phyloP scores from a whole-genome alignment of 2,888 invertebrate genomes.

The Xestoiulus laeticollis region DNA sequence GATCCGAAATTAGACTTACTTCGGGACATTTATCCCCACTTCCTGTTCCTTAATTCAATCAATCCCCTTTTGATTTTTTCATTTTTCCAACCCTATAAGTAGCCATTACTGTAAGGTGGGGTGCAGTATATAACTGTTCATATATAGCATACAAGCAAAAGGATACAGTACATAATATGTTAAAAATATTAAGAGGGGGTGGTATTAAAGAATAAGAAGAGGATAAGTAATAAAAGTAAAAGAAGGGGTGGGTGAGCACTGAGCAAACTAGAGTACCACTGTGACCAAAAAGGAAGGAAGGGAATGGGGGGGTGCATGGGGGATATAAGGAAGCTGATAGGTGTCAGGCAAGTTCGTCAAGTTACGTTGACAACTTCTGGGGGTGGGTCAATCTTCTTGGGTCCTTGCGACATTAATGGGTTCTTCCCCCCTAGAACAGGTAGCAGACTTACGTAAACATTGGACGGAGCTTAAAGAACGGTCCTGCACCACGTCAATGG shows the following conservation, averaged over 20 bases:
- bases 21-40: not conserved
- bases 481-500: constrained; percentile 37
- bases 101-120: not conserved
- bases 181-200: not conserved
- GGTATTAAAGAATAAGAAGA: constrained; percentile 28
- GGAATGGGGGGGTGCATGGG: not conserved
- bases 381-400: not conserved
- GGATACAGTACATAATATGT: not conserved
- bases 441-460: constrained; percentile 37
- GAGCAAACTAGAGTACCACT: not conserved
- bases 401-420: constrained; percentile 30
- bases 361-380: constrained; percentile 17
- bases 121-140: not conserved
- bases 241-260: constrained; percentile 10
- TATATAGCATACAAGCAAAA: not conserved
- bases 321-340: not conserved
- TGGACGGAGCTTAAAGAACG: constrained; percentile 2
- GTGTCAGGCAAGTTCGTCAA: constrained; percentile 34
- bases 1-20: not conserved
- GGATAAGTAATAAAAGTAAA: constrained; percentile 21
- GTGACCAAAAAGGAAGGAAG: not conserved
- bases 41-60: constrained; percentile 21
- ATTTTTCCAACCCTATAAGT: not conserved
- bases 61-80: not conserved
- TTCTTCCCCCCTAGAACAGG: constrained; percentile 32